These are phyloP conservation scores for Caenorhabditis tropicalis DNA, from an alignment of 1,140 invertebrate species.

Conservation along the genomic window DNA sequence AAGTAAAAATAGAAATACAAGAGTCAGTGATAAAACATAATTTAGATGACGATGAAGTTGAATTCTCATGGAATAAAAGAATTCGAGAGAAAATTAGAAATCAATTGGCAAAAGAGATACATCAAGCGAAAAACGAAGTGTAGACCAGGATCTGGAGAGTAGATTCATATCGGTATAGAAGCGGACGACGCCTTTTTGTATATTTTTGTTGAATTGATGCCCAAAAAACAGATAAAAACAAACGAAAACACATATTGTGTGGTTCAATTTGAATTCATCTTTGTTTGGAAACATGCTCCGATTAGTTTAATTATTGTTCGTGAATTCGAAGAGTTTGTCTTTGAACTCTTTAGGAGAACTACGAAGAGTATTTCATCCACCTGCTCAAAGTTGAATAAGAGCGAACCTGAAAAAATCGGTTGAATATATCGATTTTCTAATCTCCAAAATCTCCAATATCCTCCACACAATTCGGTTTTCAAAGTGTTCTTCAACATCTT, in stretches of 20 bases:
- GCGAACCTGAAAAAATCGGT: too few relatives aligned
- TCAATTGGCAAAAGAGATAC: background rate
- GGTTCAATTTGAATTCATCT: background rate
- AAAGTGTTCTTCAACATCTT: background rate
- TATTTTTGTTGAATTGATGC: background rate
- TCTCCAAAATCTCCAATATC: background rate
- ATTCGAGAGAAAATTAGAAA: background rate
- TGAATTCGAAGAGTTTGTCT: too few relatives aligned
- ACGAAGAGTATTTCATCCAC: too few relatives aligned
- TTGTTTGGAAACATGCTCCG: too few relatives aligned
- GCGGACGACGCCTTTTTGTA: background rate
- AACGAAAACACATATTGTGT: background rate
- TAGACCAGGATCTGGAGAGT: background rate
- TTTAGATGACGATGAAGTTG: slow-evolving; percentile 15
- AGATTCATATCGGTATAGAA: background rate
- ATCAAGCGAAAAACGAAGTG: background rate
- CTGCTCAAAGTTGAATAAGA: too few relatives aligned
- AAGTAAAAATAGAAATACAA: background rate
- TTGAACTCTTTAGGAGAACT: too few relatives aligned
- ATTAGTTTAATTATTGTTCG: too few relatives aligned
- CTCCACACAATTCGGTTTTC: background rate
- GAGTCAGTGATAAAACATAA: background rate
- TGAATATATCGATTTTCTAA: too few relatives aligned
- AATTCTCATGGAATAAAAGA: slow-evolving; percentile 26
- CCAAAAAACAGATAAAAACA: background rate